Evolutionary conservation across 2,113 vertebrate species (phyloP).

Genomic region (Oreamnos americanus): DNA sequence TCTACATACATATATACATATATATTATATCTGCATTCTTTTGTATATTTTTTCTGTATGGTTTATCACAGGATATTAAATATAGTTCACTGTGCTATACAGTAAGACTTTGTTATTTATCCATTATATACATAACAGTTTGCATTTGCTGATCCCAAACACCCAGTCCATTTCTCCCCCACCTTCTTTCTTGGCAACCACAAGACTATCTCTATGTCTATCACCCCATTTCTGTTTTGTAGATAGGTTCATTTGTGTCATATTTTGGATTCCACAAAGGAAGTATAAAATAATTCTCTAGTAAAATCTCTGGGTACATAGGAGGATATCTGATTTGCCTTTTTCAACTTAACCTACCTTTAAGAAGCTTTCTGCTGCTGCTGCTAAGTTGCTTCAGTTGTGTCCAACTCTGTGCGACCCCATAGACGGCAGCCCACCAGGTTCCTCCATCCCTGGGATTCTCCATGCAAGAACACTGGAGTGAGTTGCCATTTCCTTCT

Average conservation of each 20-base stretch:
- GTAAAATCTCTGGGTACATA: background rate
- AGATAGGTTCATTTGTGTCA: background rate
- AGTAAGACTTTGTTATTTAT: background rate
- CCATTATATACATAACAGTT: background rate
- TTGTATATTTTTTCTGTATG: background rate
- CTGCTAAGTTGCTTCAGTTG: no score
- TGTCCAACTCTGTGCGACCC: no score
- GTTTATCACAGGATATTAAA: background rate
- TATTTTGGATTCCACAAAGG: background rate
- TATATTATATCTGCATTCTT: background rate
- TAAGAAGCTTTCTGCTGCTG: no score
- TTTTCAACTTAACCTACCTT: background rate
- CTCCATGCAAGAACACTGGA: no score
- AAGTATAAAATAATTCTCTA: background rate
- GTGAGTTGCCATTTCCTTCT: no score
- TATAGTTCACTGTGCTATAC: background rate
- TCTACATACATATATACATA: background rate
- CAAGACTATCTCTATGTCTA: background rate
- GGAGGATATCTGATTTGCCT: background rate
- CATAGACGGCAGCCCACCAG: no score
- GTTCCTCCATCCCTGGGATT: no score
- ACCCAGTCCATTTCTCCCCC: background rate
- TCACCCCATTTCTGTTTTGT: background rate
- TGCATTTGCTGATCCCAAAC: background rate
- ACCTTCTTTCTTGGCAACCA: background rate